Evolutionary conservation across 2,888 invertebrate species (phyloP).

Genomic region (Sepiola atlantica): DNA sequence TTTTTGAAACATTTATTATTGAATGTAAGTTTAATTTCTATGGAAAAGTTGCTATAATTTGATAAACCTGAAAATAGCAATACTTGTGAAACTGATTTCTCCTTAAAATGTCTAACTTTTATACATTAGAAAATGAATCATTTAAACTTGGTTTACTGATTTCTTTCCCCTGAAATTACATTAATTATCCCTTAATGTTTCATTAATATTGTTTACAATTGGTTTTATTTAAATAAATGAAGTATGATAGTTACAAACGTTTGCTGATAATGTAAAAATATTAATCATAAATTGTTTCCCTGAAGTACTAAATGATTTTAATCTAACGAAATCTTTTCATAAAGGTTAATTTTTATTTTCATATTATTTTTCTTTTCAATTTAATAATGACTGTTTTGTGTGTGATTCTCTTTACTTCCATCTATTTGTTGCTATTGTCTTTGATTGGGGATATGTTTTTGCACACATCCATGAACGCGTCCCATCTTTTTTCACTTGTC

Average conservation of each 20-base stretch:
- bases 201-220: background rate
- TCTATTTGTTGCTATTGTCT: constrained; percentile 37
- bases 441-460: constrained; percentile 34
- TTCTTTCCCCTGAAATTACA: background rate
- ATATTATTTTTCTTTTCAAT: background rate
- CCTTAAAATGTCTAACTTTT: background rate
- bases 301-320: background rate
- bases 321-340: constrained; percentile 23
- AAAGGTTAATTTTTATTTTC: constrained; percentile 35
- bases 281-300: background rate
- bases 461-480: constrained; percentile 38
- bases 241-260: background rate
- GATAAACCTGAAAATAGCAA: background rate
- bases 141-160: background rate
- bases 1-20: background rate
- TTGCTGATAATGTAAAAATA: background rate
- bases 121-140: background rate
- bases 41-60: background rate
- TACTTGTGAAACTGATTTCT: background rate
- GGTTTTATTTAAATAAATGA: constrained; percentile 18
- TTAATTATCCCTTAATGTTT: background rate
- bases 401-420: background rate
- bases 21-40: background rate
- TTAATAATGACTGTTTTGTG: constrained; percentile 23
- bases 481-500: constrained; percentile 46